phyloP scores from a whole-genome alignment of 2,888 invertebrate species.

The Zaprionus obscuricornis region DNA sequence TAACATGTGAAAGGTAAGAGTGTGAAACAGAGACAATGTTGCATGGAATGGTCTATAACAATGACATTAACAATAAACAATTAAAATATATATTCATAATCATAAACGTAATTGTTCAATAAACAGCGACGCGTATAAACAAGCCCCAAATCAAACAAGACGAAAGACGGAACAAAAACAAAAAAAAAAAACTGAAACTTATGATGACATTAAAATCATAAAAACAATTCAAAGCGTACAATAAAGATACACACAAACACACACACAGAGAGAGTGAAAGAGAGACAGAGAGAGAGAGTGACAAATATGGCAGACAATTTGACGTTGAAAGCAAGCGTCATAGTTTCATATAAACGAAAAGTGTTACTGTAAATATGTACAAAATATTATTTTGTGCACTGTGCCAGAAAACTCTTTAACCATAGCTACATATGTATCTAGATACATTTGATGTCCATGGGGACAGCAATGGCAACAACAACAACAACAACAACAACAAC shows the following conservation, averaged over 20 bases:
- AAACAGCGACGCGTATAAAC: slow-evolving; percentile 70
- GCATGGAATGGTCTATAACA: slow-evolving; percentile 58
- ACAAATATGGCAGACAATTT: slow-evolving; percentile 27
- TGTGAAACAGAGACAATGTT: slow-evolving; percentile 25
- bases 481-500: no score
- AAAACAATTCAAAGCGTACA: slow-evolving; percentile 82
- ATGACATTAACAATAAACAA: slow-evolving; percentile 72
- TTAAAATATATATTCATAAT: slow-evolving; percentile 71
- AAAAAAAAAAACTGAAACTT: slow-evolving; percentile 61
- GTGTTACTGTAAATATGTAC: no score
- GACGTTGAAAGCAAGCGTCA: slow-evolving; percentile 39
- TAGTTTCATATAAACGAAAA: no score
- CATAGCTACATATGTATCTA: slow-evolving; percentile 3
- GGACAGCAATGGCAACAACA: no score
- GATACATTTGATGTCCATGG: slow-evolving; percentile 46
- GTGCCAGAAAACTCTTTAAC: no score
- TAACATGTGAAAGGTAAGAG: no score
- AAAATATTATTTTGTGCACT: no score
- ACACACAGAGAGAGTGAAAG: slow-evolving; percentile 7
- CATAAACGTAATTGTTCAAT: slow-evolving; percentile 80
- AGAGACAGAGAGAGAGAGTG: no score
- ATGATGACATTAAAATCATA: slow-evolving; percentile 83
- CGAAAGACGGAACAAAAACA: no score
- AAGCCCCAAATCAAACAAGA: slow-evolving; percentile 55
- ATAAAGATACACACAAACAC: slow-evolving; percentile 65